phyloP scores from a whole-genome alignment of 2,113 vertebrate genomes.

The Oreochromis niloticus region DNA sequence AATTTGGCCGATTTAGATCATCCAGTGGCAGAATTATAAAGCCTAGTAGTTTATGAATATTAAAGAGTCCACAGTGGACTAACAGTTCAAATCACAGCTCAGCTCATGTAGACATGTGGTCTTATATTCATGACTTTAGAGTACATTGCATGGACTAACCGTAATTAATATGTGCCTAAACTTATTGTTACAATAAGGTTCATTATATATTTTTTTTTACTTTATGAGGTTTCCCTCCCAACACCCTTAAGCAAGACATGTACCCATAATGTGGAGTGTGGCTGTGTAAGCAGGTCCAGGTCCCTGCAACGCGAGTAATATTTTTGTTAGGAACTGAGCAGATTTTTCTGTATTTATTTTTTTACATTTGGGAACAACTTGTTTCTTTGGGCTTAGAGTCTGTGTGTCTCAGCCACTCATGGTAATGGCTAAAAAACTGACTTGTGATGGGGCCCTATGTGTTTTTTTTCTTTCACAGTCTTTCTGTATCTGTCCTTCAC shows the following conservation, averaged over 20 bases:
- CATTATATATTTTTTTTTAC: not conserved
- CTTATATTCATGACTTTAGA: not conserved
- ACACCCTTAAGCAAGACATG: not conserved
- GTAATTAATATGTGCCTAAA: not conserved
- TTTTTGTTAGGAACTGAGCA: not conserved
- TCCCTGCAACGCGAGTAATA: not conserved
- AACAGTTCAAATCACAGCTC: not conserved
- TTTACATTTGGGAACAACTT: not conserved
- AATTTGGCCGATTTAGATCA: not conserved
- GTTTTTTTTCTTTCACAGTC: not conserved
- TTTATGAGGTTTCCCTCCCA: not conserved
- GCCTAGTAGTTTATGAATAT: not conserved
- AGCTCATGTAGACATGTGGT: not conserved
- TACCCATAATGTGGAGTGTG: not conserved
- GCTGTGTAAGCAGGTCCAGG: not conserved
- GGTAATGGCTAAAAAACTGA: not conserved
- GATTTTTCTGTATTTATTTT: not conserved
- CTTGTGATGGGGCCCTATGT: not conserved
- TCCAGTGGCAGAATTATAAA: slow-evolving; percentile 1
- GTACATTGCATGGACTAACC: not conserved
- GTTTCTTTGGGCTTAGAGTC: not conserved
- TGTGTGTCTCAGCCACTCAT: not conserved
- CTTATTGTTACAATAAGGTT: not conserved
- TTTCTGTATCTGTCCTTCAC: not conserved
- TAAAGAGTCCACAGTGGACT: not conserved